Evolutionary conservation across 2,113 vertebrate species (phyloP).

Genomic region (Apteryx owenii): DNA sequence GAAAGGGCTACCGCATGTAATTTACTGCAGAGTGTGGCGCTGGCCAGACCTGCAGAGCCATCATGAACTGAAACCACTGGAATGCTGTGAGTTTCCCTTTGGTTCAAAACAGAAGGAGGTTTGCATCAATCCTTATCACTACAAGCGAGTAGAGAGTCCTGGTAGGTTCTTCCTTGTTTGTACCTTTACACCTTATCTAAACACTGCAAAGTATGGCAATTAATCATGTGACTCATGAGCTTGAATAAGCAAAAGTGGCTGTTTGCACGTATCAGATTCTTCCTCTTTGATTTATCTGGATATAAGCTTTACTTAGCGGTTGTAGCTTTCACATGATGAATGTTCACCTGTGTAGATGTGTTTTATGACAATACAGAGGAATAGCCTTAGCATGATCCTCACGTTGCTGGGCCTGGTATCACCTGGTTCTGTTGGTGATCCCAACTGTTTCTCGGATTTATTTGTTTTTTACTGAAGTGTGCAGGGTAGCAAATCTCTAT

Average conservation of each 20-base stretch:
- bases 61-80: constrained; percentile 96
- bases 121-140: constrained; percentile 98
- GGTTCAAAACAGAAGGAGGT: constrained; percentile 98
- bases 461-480: not conserved
- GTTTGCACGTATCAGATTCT: constrained; percentile 28
- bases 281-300: constrained; percentile 19
- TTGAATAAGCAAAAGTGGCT: constrained; percentile 42
- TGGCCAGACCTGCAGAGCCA: constrained; percentile 98
- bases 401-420: not conserved
- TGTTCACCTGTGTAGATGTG: not conserved
- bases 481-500: not conserved
- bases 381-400: not conserved
- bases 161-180: constrained; percentile 81
- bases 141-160: constrained; percentile 96
- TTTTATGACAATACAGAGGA: not conserved
- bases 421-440: not conserved
- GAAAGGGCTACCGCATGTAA: constrained; percentile 93
- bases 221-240: constrained; percentile 13
- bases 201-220: not conserved
- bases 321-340: not conserved
- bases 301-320: constrained; percentile 4
- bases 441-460: not conserved
- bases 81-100: constrained; percentile 97
- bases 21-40: constrained; percentile 97
- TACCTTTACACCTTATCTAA: constrained; percentile 39